phyloP scores from a whole-genome alignment of 2,113 vertebrate genomes.

The Mustela lutreola region DNA sequence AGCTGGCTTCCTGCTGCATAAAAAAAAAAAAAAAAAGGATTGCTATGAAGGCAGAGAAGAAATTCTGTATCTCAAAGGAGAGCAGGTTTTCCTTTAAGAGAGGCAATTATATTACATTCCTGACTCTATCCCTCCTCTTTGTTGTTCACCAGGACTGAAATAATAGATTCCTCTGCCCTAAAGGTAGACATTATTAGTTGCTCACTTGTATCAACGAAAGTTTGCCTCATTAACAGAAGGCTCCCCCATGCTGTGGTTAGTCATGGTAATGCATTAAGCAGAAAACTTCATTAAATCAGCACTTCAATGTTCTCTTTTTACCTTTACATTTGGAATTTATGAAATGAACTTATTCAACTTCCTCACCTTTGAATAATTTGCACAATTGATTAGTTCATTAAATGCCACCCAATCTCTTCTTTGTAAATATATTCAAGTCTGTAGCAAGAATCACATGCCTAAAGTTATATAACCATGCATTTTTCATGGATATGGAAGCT shows the following conservation, averaged over 20 bases:
- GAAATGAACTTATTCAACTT: slow-evolving; percentile 4
- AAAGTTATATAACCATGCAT: background rate
- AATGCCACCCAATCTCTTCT: background rate
- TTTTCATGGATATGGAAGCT: background rate
- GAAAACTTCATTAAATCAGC: slow-evolving; percentile 69
- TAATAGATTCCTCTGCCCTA: slow-evolving; percentile 78
- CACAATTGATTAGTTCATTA: slow-evolving; percentile 57
- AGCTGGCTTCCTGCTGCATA: slow-evolving; percentile 43
- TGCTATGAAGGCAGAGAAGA: slow-evolving; percentile 29
- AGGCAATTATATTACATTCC: slow-evolving; percentile 37
- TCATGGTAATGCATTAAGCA: slow-evolving; percentile 76
- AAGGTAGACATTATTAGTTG: slow-evolving; percentile 76
- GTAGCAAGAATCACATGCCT: background rate
- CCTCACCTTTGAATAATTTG: slow-evolving; percentile 52
- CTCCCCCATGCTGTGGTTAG: slow-evolving; percentile 73
- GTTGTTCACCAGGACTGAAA: slow-evolving; percentile 69
- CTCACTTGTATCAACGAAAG: slow-evolving; percentile 69
- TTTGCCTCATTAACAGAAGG: slow-evolving; percentile 79
- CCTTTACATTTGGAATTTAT: slow-evolving; percentile 61
- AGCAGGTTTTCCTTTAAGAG: slow-evolving; percentile 61
- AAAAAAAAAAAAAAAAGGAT: background rate
- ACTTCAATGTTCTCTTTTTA: slow-evolving; percentile 52
- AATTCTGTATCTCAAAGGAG: background rate
- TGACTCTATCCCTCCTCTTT: slow-evolving; percentile 28
- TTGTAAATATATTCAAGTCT: slow-evolving; percentile 18